Conservation (phyloP, 2,113 vertebrate species). For the Rhea pennata region DNA sequence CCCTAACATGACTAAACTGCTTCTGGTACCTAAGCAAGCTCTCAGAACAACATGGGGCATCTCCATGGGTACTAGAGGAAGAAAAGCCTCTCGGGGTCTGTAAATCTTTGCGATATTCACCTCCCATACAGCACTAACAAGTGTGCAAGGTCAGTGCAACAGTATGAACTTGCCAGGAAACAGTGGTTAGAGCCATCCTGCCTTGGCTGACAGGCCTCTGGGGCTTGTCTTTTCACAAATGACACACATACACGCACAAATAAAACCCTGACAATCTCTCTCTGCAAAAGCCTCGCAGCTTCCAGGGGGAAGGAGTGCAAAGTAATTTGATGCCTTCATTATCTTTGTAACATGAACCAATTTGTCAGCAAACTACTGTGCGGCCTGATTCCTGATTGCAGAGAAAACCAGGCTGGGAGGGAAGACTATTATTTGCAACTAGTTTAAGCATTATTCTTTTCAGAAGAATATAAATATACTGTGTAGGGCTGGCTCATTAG, state of each 20-base stretch:
- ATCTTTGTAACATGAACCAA: slow-evolving; percentile 67
- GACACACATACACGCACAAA: slow-evolving; percentile 21
- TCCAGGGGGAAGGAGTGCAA: slow-evolving; percentile 61
- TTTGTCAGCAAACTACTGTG: slow-evolving; percentile 72
- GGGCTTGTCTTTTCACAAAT: slow-evolving; percentile 15
- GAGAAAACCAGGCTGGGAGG: slow-evolving; percentile 32
- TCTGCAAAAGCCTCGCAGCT: slow-evolving; percentile 27
- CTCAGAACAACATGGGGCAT: neutral
- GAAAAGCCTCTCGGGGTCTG: neutral
- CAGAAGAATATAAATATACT: slow-evolving; percentile 48
- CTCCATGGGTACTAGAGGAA: neutral
- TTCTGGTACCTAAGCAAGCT: neutral
- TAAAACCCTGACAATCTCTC: slow-evolving; percentile 46
- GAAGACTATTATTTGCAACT: slow-evolving; percentile 38
- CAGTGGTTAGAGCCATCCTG: neutral
- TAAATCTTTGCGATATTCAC: neutral
- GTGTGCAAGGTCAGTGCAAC: neutral
- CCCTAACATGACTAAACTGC: too few species aligned
- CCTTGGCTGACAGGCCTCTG: slow-evolving; percentile 6
- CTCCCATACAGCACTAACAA: neutral
- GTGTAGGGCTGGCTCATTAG: slow-evolving; percentile 55
- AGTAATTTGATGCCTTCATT: slow-evolving; percentile 73
- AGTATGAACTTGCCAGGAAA: neutral
- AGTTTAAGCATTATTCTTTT: slow-evolving; percentile 41
- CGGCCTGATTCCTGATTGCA: slow-evolving; percentile 45